Conservation (phyloP, 2,888 invertebrate genomes). For the Hirtodrosophila histrioides region DNA sequence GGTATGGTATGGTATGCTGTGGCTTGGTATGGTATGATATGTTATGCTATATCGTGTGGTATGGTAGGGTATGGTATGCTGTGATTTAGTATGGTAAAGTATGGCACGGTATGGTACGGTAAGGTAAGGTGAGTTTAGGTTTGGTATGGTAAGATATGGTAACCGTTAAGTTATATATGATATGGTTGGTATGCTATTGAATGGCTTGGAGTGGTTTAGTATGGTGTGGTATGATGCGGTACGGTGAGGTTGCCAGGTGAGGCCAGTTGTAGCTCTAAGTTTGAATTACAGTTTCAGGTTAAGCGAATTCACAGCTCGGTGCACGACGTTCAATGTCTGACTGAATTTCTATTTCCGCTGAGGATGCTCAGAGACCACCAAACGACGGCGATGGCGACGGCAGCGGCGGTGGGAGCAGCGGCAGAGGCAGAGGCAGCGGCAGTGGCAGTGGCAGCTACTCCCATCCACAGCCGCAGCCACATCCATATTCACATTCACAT, state of each 20-base stretch:
- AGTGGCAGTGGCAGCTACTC: conserved; percentile 27
- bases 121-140: too few relatives aligned
- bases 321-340: conserved; percentile 68
- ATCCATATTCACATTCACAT: conserved; percentile 7
- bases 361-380: conserved; percentile 58
- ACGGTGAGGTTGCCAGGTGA: conserved; percentile 11
- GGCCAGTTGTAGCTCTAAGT: background rate
- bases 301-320: conserved; percentile 52
- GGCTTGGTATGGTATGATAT: too few relatives aligned
- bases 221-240: background rate
- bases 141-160: too few relatives aligned
- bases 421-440: conserved; percentile 16
- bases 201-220: background rate
- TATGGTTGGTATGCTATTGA: too few relatives aligned
- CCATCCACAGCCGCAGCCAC: conserved; percentile 19
- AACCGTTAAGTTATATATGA: too few relatives aligned
- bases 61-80: too few relatives aligned
- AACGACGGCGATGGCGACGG: conserved; percentile 21
- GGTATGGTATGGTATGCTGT: too few relatives aligned
- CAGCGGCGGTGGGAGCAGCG: conserved; percentile 14
- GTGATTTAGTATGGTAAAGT: background rate
- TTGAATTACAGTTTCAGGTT: background rate
- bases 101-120: background rate
- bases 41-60: too few relatives aligned
- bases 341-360: conserved; percentile 71